A percentile compares a stretch with the other conserved stretches of the same genome.
Evolutionary conservation across 2,113 vertebrate genomes (phyloP).

Genomic region (Urocolius indicus): DNA sequence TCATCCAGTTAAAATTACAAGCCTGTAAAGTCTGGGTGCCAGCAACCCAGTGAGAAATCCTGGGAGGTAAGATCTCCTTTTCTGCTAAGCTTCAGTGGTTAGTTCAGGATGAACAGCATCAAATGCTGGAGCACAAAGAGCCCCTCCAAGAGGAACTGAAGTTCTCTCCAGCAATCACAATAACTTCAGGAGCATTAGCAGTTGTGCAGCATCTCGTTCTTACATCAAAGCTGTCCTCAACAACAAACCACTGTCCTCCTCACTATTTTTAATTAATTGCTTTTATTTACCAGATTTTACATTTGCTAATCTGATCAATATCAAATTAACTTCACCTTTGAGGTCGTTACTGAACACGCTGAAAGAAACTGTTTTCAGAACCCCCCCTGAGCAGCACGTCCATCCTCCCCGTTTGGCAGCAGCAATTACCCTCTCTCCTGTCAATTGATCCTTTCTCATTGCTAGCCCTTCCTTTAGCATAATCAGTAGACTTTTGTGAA

Average conservation of each 20-base stretch:
- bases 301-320: conserved; percentile 72
- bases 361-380: background rate
- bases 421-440: background rate
- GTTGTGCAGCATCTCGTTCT: conserved; percentile 8
- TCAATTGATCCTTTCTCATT: background rate
- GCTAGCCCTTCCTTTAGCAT: background rate
- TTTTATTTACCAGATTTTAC: conserved; percentile 55
- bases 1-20: background rate
- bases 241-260: background rate
- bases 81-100: background rate
- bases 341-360: conserved; percentile 29
- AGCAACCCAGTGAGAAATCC: background rate
- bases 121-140: background rate
- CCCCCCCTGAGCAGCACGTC: background rate
- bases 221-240: conserved; percentile 49
- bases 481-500: background rate
- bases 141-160: background rate
- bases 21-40: background rate
- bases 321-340: conserved; percentile 69
- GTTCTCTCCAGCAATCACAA: background rate
- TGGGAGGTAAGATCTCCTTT: background rate
- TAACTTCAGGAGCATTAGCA: background rate
- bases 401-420: background rate
- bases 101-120: background rate
- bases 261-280: conserved; percentile 63